Conservation (phyloP, 2,888 invertebrate genomes). For the Lucinisca nassula region DNA sequence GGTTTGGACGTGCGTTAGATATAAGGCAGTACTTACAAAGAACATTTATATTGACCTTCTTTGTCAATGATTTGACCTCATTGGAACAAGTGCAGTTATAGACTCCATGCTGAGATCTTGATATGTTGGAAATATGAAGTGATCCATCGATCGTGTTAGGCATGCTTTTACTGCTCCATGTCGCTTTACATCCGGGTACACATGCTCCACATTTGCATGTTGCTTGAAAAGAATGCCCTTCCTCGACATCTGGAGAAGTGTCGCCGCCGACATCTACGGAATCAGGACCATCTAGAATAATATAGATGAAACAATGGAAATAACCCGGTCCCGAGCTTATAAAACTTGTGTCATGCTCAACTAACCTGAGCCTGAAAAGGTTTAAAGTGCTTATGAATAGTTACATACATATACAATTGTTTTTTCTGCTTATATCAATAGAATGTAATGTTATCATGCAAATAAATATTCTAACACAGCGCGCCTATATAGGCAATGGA, state of each 20-base stretch:
- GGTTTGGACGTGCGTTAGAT: too few relatives aligned
- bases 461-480: too few relatives aligned
- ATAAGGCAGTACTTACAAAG: neutral
- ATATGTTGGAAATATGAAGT: neutral
- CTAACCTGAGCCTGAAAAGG: too few relatives aligned
- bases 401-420: too few relatives aligned
- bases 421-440: too few relatives aligned
- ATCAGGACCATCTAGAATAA: neutral
- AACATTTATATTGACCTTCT: neutral
- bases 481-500: too few relatives aligned
- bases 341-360: too few relatives aligned
- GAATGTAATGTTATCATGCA: too few relatives aligned
- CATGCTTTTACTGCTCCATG: neutral
- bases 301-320: neutral
- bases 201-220: neutral
- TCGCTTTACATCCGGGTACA: neutral
- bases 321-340: too few relatives aligned
- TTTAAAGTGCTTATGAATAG: too few relatives aligned
- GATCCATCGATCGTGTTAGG: neutral
- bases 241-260: neutral
- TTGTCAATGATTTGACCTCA: neutral
- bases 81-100: neutral
- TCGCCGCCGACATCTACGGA: neutral
- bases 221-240: neutral
- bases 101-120: neutral